Evolutionary conservation across 2,113 vertebrate species (phyloP).

Genomic region (Notechis scutatus): DNA sequence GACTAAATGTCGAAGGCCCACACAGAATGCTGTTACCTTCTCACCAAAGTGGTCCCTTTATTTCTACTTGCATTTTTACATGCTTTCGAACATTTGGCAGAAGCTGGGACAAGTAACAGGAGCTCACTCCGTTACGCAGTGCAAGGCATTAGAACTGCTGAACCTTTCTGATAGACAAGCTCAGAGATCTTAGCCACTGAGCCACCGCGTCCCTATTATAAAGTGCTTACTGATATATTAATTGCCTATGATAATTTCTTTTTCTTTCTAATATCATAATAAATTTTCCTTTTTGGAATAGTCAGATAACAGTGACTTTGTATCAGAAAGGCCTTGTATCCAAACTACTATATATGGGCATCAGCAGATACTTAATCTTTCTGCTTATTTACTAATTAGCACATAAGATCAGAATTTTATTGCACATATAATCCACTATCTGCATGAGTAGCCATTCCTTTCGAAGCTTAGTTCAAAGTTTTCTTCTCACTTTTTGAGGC

Average conservation of each 20-base stretch:
- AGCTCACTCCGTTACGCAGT: no score
- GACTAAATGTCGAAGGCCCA: no score
- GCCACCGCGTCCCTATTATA: not conserved
- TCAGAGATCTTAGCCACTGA: no score
- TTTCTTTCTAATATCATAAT: not conserved
- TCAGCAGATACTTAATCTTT: not conserved
- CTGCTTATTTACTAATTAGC: not conserved
- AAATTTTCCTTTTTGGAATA: not conserved
- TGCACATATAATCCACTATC: not conserved
- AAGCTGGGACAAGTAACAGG: no score
- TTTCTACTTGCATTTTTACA: no score
- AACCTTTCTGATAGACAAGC: no score
- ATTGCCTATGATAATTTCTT: not conserved
- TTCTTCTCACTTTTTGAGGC: not conserved
- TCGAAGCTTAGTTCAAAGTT: not conserved
- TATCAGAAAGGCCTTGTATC: not conserved
- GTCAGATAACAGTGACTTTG: not conserved
- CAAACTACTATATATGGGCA: not conserved
- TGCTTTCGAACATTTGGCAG: no score
- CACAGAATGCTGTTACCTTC: no score
- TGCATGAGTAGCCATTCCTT: not conserved
- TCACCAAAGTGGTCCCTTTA: no score
- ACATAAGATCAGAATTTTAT: not conserved
- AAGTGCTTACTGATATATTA: not conserved
- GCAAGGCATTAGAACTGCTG: no score